Evolutionary conservation across 2,797 vertebrate genomes (phyloP), one percentile per base, ranked within the genome.

Genomic region (Manis javanica): DNA sequence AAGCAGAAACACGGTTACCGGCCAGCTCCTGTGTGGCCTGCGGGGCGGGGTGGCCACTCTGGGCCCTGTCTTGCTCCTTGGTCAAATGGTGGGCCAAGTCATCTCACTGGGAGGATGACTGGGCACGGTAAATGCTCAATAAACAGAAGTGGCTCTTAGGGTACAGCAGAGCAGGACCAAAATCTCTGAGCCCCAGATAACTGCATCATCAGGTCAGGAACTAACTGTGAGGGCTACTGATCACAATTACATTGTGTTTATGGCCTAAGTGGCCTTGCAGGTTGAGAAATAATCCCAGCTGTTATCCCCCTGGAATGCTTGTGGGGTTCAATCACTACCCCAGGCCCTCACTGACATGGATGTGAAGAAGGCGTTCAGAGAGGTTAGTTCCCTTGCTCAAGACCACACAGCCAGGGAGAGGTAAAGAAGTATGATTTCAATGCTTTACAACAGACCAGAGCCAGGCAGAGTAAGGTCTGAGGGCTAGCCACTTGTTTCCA

Each of bases 201-300:
- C 19, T 6, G 5, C 6, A 6, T 10, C 31, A 18, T 10, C 2
- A 0, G 11, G 37, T 19, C 15, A 26, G 19, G 10, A 51, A 37
- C 87, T 14, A n/a, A 57, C 39, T 7, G 2, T 3, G 14, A 90
- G 18, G 3, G 55, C 23, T 16, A 12, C 7, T 0, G 5, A 24
- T 14, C 31, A 49, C 9, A 18, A 31, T 12, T n/a, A 72, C n/a
- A 42, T 14, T 2, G 15, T 23, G 53, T 15, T 26, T 9, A 21
- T 1, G 31, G 29, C 3, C 34, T 42, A 24, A 9, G 21, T 0
- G 2, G 39, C 49, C 15, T 21, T 42, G 7, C n/a, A 29, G 18
- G 37, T n/a, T 5, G 21, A 26, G 31, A 68, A 81, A 37, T 9
- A 21, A 59, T 63, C 31, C 7, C 34, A 68, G 63, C 42, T 37